A percentile compares a stretch with the other conserved stretches of the same genome.
Conservation (phyloP, 2,113 vertebrate species). For the Hippocampus barbouri region DNA sequence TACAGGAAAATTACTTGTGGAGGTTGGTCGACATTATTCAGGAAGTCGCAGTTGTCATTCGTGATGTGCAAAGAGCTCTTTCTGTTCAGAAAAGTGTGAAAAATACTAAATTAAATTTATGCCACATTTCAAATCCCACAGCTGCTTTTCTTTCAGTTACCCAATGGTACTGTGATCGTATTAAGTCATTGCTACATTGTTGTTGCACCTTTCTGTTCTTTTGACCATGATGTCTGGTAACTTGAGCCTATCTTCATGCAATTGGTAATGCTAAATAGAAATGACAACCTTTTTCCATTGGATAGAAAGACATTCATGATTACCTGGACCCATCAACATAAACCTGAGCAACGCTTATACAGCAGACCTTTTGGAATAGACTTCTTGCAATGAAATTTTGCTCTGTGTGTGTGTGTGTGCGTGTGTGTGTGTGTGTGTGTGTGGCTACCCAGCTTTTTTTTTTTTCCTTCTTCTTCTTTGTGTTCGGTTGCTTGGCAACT, state of each 20-base stretch:
- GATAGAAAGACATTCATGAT: slow-evolving; percentile 20
- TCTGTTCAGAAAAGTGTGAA: too few relatives aligned
- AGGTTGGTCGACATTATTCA: too few relatives aligned
- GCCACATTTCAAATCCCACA: background rate
- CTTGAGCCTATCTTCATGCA: background rate
- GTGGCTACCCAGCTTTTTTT: slow-evolving; percentile 19
- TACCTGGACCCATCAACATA: slow-evolving; percentile 34
- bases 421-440: slow-evolving; percentile 10
- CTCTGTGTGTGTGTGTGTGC: background rate
- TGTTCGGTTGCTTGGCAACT: slow-evolving; percentile 75
- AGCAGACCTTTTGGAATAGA: slow-evolving; percentile 24
- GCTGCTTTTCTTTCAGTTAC: background rate
- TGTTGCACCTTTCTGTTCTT: background rate
- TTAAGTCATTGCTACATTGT: background rate
- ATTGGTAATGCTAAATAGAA: slow-evolving; percentile 26
- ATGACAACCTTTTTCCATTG: slow-evolving; percentile 4
- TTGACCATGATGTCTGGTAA: background rate
- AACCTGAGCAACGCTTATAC: slow-evolving; percentile 36
- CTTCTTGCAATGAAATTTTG: slow-evolving; percentile 4
- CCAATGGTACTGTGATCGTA: background rate
- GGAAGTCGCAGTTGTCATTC: too few relatives aligned
- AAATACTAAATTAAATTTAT: background rate
- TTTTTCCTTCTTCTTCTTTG: slow-evolving; percentile 26
- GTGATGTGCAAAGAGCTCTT: too few relatives aligned
- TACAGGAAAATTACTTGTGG: too few relatives aligned